Conservation (phyloP, 2,888 invertebrate genomes). For the Epirrita christyi region DNA sequence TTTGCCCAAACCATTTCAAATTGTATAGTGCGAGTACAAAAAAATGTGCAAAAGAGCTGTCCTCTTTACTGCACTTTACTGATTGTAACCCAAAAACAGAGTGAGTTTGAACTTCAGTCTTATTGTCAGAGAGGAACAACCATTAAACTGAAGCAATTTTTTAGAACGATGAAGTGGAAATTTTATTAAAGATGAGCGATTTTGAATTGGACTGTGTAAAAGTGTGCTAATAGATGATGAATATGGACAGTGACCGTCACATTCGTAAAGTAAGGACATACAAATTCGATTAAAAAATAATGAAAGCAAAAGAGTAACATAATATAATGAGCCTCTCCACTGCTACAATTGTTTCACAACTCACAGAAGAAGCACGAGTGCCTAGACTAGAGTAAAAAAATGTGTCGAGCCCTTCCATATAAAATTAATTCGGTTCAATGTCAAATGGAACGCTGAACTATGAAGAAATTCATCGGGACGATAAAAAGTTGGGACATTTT, state of each 20-base stretch:
- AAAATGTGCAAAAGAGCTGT: constrained; percentile 58
- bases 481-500: constrained; percentile 56
- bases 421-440: constrained; percentile 78
- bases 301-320: constrained; percentile 59
- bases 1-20: constrained; percentile 66
- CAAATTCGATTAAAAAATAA: constrained; percentile 73
- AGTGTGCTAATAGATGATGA: constrained; percentile 64
- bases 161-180: constrained; percentile 43
- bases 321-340: constrained; percentile 60
- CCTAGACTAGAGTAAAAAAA: constrained; percentile 47
- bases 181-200: constrained; percentile 42
- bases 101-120: constrained; percentile 57
- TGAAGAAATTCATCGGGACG: constrained; percentile 70
- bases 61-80: constrained; percentile 49
- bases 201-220: constrained; percentile 57
- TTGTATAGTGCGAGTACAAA: constrained; percentile 62
- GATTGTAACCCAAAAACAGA: constrained; percentile 47
- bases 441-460: constrained; percentile 63
- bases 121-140: constrained; percentile 42
- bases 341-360: constrained; percentile 62
- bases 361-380: constrained; percentile 47
- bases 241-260: constrained; percentile 53
- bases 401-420: constrained; percentile 72
- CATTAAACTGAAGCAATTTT: constrained; percentile 44
- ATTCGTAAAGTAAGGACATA: constrained; percentile 61